These are phyloP conservation scores for Tangara arthus DNA, from an alignment of 2,797 vertebrate genomes.

Conservation along the genomic window DNA sequence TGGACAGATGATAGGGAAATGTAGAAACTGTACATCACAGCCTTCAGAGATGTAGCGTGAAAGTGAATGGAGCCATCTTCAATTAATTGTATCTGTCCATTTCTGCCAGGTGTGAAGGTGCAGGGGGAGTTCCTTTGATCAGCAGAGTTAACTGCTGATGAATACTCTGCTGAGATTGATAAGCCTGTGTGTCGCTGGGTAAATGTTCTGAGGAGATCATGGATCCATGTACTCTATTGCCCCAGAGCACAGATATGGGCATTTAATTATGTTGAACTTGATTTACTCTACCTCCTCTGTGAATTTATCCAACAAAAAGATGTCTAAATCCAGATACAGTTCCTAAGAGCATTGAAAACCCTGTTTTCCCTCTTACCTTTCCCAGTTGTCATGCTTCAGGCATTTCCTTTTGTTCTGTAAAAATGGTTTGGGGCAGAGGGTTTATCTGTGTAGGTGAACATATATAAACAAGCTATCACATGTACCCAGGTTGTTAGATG, in stretches of 20 bases:
- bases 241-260: neutral
- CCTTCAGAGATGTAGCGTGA: neutral
- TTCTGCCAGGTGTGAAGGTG: slow-evolving; percentile 8
- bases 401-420: slow-evolving; percentile 8
- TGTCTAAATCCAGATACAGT: neutral
- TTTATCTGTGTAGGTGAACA: neutral
- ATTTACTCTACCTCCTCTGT: neutral
- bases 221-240: neutral
- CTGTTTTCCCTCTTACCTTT: neutral
- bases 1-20: neutral
- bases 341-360: neutral
- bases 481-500: neutral
- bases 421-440: neutral
- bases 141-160: neutral
- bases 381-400: neutral
- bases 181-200: neutral
- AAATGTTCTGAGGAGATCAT: neutral
- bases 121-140: neutral
- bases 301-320: neutral
- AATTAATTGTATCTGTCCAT: neutral
- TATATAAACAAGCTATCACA: neutral
- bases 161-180: neutral
- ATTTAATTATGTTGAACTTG: neutral
- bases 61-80: neutral
- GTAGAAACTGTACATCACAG: neutral